Conservation (phyloP, 37 sponge, comb jelly and placozoan genomes). For the Axinella damicornis region DNA sequence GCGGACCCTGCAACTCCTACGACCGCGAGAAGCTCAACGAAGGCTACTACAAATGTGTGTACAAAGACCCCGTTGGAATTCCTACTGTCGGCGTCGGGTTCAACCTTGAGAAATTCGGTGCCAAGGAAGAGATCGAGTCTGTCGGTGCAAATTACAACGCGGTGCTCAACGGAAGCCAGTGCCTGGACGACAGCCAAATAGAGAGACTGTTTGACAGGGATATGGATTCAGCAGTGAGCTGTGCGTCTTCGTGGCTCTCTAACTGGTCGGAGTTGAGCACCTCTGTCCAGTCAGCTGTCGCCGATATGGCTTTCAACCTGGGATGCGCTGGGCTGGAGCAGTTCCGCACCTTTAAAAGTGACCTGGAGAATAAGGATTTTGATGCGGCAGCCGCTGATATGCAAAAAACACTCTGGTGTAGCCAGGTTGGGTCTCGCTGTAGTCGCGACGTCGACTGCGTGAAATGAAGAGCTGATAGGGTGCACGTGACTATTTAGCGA, state of each 20-base stretch:
- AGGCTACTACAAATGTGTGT: constrained; percentile 45
- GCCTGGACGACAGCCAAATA: constrained; percentile 43
- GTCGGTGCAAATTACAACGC: constrained; percentile 47
- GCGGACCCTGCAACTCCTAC: constrained; percentile 26
- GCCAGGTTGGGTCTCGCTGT: constrained; percentile 43
- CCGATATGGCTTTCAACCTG: constrained; percentile 61
- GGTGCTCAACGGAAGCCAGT: constrained; percentile 41
- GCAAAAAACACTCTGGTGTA: constrained; percentile 34
- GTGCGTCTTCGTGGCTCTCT: constrained; percentile 6
- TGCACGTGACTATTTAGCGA: no score
- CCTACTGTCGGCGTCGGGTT: constrained; percentile 52
- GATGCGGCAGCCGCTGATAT: constrained; percentile 12
- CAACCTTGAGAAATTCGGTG: constrained; percentile 55
- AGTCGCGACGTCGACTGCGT: constrained; percentile 46
- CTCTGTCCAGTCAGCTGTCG: constrained; percentile 32
- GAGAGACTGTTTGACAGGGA: constrained; percentile 41
- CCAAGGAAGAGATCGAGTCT: constrained; percentile 16
- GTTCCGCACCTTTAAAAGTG: constrained; percentile 14
- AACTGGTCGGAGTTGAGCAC: constrained; percentile 3
- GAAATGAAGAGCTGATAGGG: no score
- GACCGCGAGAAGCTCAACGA: constrained; percentile 53
- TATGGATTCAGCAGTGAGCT: constrained; percentile 38
- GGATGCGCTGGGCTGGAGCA: constrained; percentile 30
- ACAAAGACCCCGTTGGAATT: constrained; percentile 39
- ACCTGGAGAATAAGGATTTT: background rate